Conservation (phyloP, 1,140 invertebrate species). For the Thaumatotibia leucotreta region DNA sequence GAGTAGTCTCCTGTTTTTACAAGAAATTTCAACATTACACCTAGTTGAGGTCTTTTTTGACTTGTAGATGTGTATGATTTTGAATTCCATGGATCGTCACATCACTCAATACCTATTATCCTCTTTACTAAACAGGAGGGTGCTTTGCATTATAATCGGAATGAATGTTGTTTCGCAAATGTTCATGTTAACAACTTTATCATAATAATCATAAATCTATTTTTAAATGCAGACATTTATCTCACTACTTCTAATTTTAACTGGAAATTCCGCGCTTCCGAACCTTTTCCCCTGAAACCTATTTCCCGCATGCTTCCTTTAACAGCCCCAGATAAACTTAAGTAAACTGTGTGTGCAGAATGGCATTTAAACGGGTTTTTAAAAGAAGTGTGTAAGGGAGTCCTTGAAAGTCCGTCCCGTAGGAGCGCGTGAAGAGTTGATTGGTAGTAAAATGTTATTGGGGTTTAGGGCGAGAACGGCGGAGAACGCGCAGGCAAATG, state of each 20-base stretch:
- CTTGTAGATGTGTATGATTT: not conserved
- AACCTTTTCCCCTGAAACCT: slow-evolving; percentile 27
- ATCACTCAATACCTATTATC: not conserved
- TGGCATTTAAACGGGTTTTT: slow-evolving; percentile 68
- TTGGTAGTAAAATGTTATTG: slow-evolving; percentile 58
- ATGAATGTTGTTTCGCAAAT: slow-evolving; percentile 2
- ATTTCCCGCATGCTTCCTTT: slow-evolving; percentile 73
- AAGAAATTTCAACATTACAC: not conserved
- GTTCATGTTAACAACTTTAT: slow-evolving; percentile 1
- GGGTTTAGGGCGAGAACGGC: slow-evolving; percentile 71
- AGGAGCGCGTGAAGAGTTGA: slow-evolving; percentile 25
- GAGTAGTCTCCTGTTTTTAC: slow-evolving; percentile 1
- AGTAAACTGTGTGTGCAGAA: slow-evolving; percentile 62
- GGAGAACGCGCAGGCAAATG: slow-evolving; percentile 62
- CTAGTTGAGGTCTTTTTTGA: not conserved
- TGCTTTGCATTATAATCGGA: not conserved
- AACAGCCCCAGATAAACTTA: slow-evolving; percentile 53
- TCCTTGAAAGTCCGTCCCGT: slow-evolving; percentile 30
- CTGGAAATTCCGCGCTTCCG: slow-evolving; percentile 23
- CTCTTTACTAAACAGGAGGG: slow-evolving; percentile 1
- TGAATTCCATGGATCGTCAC: not conserved
- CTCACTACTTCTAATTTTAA: slow-evolving; percentile 1
- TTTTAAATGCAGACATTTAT: slow-evolving; percentile 3
- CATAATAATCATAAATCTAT: slow-evolving; percentile 1
- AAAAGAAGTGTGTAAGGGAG: slow-evolving; percentile 70